Base-by-base conservation (phyloP, 2,888 invertebrate species). In the Cerastoderma edule region DNA sequence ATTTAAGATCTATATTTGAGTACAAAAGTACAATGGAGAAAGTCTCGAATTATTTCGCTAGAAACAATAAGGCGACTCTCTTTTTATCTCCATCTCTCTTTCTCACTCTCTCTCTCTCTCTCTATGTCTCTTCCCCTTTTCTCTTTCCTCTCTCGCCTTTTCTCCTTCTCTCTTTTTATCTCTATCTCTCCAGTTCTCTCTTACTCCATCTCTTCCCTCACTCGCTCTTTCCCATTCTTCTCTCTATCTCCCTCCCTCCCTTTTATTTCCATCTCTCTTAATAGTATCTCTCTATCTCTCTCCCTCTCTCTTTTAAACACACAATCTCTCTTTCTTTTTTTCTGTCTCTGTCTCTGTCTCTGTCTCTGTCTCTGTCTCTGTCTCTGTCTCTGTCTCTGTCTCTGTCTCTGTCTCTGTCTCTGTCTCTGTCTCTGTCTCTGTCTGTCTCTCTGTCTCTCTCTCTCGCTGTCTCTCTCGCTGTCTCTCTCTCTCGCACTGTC, bases 301-400 rank as follows among this genome's bases (percentile, higher is more conserved):
- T 53, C 53, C n/a, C 24, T 53, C n/a, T 53, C 16, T 44, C 44
- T 44, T 16, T 16, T 44, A n/a, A n/a, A n/a, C n/a, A n/a, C n/a
- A n/a, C n/a, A n/a, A n/a, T 53, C 6, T 53, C 53, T 22, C 53
- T 53, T n/a, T 53, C 53, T 22, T n/a, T 53, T 22, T 53, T 22
- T 22, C n/a, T 22, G 13, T 22, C 19, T 22, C 24, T 22, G 6
- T 53, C 24, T 53, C 53, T 53, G 24, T 53, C 24, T 53, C 53
- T 53, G 53, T 53, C 53, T 53, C 53, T 53, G 30, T 57, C 57
- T 57, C 57, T 57, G 30, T 57, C 57, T 57, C 30, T 57, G 27
- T 57, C 57, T 57, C 27, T 57, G 27, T 57, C 30, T 57, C 27
- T 57, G 27, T 57, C 30, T 57, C 30, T 57, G 27, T 30, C 27